These are phyloP conservation scores for Caerostris extrusa DNA, from an alignment of 1,140 invertebrate species.

Conservation along the genomic window DNA sequence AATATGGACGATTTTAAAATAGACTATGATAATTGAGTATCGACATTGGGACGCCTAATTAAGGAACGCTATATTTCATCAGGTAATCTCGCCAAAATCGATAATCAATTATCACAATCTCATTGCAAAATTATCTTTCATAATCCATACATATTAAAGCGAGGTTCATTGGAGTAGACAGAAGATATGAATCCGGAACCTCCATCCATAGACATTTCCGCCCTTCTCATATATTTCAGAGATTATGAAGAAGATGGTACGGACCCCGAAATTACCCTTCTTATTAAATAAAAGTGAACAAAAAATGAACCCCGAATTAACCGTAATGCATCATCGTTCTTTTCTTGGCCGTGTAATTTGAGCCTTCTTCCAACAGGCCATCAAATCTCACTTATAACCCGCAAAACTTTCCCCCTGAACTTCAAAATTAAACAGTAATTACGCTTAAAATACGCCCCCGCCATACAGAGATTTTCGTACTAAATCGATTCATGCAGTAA, in stretches of 20 bases:
- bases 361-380: conserved; percentile 43
- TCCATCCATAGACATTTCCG: not conserved
- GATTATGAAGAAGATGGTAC: conserved; percentile 46
- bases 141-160: not conserved
- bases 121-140: not conserved
- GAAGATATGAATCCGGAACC: not conserved
- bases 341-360: conserved; percentile 59
- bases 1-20: no score
- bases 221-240: not conserved
- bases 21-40: no score
- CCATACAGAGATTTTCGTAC: not conserved
- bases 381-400: conserved; percentile 70
- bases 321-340: conserved; percentile 64
- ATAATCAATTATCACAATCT: not conserved
- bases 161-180: not conserved
- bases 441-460: conserved; percentile 63
- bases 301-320: conserved; percentile 70
- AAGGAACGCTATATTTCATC: not conserved
- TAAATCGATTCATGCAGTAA: conserved; percentile 13
- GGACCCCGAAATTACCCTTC: conserved; percentile 59
- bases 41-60: not conserved
- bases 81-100: not conserved
- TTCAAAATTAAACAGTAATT: conserved; percentile 75
- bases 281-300: conserved; percentile 73
- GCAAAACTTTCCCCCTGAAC: conserved; percentile 32